A percentile compares a stretch with the other conserved stretches of the same genome.
Evolutionary conservation across 2,888 invertebrate species (phyloP).

Genomic region (Nomada ferruginata): DNA sequence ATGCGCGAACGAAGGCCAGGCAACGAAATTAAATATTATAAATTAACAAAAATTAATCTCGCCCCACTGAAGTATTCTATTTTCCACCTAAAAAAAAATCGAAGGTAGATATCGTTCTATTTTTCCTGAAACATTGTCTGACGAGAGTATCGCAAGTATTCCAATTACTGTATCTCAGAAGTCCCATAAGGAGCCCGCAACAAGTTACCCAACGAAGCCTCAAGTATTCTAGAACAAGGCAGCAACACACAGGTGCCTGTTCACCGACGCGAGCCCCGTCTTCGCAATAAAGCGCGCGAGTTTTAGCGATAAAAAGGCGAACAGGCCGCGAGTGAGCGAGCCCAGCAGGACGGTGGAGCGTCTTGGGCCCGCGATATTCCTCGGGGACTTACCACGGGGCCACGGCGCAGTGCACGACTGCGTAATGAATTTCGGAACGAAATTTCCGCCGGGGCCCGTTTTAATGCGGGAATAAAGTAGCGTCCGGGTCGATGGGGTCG

Average conservation of each 20-base stretch:
- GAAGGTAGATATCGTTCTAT: too few relatives aligned
- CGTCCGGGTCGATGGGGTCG: constrained; percentile 82
- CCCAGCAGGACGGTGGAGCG: constrained; percentile 44
- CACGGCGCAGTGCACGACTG: constrained; percentile 49
- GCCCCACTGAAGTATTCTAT: too few relatives aligned
- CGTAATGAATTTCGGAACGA: constrained; percentile 76
- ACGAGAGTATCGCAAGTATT: neutral
- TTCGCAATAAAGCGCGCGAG: constrained; percentile 63
- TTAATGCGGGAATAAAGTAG: constrained; percentile 81
- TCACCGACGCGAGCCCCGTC: constrained; percentile 1
- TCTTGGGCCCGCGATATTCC: constrained; percentile 15
- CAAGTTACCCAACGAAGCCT: neutral
- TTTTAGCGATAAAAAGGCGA: constrained; percentile 62
- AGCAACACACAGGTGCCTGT: constrained; percentile 40
- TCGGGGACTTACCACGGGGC: constrained; percentile 27
- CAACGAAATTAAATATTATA: too few relatives aligned
- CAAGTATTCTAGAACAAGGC: constrained; percentile 8
- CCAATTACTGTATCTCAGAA: neutral
- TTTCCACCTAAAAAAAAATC: neutral
- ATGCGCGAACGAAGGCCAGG: too few relatives aligned
- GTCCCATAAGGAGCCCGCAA: neutral
- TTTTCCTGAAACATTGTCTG: neutral
- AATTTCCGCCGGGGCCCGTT: constrained; percentile 72
- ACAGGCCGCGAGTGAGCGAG: constrained; percentile 44
- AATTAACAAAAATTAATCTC: too few relatives aligned